Base-by-base conservation (phyloP, 2,888 invertebrate genomes). In the Cepaea hortensis region DNA sequence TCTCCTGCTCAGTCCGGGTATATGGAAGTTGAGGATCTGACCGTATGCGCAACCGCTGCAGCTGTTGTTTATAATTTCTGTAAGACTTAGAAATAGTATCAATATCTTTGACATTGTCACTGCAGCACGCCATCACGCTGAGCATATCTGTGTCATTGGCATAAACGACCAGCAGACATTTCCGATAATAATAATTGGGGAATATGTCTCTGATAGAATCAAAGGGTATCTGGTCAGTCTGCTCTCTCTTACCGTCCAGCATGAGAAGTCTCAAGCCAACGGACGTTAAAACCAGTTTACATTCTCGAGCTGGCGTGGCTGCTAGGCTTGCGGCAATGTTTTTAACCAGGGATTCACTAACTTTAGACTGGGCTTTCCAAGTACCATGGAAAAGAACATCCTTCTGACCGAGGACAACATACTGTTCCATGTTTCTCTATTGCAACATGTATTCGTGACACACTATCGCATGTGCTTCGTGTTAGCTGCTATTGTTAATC, bases 151-250 rank as follows among this genome's bases (percentile, higher is more conserved):
- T 68, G 6, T 23, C 61, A 85, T 89, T 88, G 0, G 83, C 81
- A 65, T 88, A 89, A 35, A 88, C 50, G 0, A 88, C 85, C 76
- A 88, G 75, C 0, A 89, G 85, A 61, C 89, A 89, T 48, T 73
- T 68, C 0, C 86, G 82, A 65, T 87, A 84, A 76, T 87, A 86
- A 9, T 70, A 81, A 68, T 88, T 89, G 65, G 82, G 76, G 62
- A 70, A 72, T 18, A 89, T 86, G 62, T 89, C 88, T 68, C 76
- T 81, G 11, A 89, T 82, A n/a, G 50, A 23, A 15, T 70, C 61
- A 13, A 88, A 70, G 23, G 87, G 76, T n/a, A 89, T 83, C 35
- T 85, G 85, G 50, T 88, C 86, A 9, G 83, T 87, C 48, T 86
- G 84, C 35, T 62, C 73, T 23, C 75, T 76, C 61, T 79, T 72